These are phyloP conservation scores for Isurus oxyrinchus DNA, from an alignment of 2,113 vertebrate genomes.

Conservation along the genomic window DNA sequence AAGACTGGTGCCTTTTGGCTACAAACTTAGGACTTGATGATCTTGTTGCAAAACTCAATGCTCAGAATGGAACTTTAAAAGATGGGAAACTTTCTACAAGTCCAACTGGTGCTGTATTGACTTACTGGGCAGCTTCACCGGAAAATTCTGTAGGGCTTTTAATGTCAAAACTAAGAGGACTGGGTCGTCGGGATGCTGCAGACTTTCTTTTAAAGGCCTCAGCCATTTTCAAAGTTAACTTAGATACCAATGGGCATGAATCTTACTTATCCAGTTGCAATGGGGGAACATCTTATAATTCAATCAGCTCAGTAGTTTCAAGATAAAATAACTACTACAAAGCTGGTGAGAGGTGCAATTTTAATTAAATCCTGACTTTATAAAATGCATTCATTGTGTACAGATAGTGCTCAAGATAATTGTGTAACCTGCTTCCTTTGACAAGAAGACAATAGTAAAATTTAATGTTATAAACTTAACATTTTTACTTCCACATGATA, in stretches of 20 bases:
- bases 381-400: conserved; percentile 41
- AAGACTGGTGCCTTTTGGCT: conserved; percentile 97
- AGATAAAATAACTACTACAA: conserved; percentile 59
- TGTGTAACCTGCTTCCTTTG: conserved; percentile 8
- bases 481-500: neutral
- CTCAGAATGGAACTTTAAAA: conserved; percentile 58
- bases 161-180: conserved; percentile 82
- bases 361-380: conserved; percentile 38
- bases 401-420: conserved; percentile 40
- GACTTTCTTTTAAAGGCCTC: conserved; percentile 88
- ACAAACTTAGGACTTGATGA: conserved; percentile 94
- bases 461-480: conserved; percentile 6
- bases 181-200: conserved; percentile 86
- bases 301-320: conserved; percentile 93
- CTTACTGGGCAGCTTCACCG: conserved; percentile 75
- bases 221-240: conserved; percentile 81
- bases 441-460: conserved; percentile 4
- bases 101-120: conserved; percentile 79
- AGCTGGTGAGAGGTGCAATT: conserved; percentile 45
- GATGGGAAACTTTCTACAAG: conserved; percentile 61
- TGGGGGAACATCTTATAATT: conserved; percentile 89
- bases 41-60: conserved; percentile 84
- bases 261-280: conserved; percentile 80
- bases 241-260: conserved; percentile 70
- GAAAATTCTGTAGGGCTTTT: conserved; percentile 82